Conservation (phyloP, 2,888 invertebrate species). For the Tridacna gigas region DNA sequence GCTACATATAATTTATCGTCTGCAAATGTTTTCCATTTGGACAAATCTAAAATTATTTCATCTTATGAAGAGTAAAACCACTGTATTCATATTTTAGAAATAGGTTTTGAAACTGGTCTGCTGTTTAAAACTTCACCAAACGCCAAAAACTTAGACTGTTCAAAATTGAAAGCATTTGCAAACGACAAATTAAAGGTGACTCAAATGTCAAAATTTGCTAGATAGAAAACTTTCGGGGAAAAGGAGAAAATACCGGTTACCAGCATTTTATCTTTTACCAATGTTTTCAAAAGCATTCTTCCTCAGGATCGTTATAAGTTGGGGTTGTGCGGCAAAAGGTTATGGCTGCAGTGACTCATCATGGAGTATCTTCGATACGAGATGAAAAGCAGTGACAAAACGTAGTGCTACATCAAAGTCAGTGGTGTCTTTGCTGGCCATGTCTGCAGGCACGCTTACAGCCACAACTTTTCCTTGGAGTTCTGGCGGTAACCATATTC, state of each 20-base stretch:
- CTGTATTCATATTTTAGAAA: background rate
- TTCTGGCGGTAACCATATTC: conserved; percentile 27
- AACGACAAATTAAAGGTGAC: too few species aligned
- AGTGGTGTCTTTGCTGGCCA: conserved; percentile 29
- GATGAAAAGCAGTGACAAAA: too few species aligned
- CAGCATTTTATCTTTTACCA: background rate
- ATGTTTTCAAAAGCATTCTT: background rate
- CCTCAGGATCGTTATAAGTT: background rate
- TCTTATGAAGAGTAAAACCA: background rate
- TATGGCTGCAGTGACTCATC: too few species aligned
- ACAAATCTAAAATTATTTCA: background rate
- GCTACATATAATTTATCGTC: background rate
- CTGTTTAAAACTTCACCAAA: too few species aligned
- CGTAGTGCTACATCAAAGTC: background rate
- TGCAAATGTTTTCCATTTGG: background rate
- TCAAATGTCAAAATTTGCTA: too few species aligned
- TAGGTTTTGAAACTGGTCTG: too few species aligned
- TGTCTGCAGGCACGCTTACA: conserved; percentile 48
- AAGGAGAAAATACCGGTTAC: background rate
- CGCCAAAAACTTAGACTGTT: too few species aligned
- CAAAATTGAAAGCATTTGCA: too few species aligned
- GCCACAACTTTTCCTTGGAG: conserved; percentile 56
- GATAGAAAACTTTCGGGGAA: background rate
- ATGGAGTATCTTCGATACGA: too few species aligned
- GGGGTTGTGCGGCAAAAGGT: too few species aligned